Conservation (phyloP, 2,888 invertebrate genomes). For the Nemurella pictetii region DNA sequence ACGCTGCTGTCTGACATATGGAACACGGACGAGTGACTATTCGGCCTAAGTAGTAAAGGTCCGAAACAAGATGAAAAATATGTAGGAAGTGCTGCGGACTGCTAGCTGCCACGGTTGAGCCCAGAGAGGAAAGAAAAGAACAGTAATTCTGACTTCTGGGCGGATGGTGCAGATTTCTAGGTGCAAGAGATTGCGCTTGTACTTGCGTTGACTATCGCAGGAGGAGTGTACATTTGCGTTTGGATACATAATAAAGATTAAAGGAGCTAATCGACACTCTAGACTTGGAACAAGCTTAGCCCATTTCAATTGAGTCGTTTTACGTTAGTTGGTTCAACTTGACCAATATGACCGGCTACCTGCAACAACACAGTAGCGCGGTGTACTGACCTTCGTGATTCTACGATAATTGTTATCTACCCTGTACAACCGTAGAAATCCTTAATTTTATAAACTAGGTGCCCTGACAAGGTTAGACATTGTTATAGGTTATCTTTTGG, state of each 20-base stretch:
- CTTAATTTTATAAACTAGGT: not conserved
- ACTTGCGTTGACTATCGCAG: not conserved
- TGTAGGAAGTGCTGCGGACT: too few relatives aligned
- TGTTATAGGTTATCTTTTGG: not conserved
- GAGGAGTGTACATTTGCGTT: too few relatives aligned
- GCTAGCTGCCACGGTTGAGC: too few relatives aligned
- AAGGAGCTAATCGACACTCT: not conserved
- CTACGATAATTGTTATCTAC: not conserved
- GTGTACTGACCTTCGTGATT: not conserved
- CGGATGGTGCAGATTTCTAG: too few relatives aligned
- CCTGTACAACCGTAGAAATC: not conserved
- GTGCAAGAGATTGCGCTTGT: not conserved
- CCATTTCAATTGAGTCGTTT: not conserved
- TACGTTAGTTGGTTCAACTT: not conserved
- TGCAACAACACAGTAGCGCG: not conserved
- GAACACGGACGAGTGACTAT: not conserved
- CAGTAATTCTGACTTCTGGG: too few relatives aligned
- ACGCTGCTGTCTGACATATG: not conserved
- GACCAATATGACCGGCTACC: too few relatives aligned
- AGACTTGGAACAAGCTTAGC: not conserved
- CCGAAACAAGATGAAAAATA: not conserved
- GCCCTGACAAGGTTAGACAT: not conserved
- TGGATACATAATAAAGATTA: not conserved
- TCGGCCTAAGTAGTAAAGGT: not conserved
- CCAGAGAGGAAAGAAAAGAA: too few relatives aligned